phyloP scores from a whole-genome alignment of 2,113 vertebrate genomes.

The Pionites leucogaster region DNA sequence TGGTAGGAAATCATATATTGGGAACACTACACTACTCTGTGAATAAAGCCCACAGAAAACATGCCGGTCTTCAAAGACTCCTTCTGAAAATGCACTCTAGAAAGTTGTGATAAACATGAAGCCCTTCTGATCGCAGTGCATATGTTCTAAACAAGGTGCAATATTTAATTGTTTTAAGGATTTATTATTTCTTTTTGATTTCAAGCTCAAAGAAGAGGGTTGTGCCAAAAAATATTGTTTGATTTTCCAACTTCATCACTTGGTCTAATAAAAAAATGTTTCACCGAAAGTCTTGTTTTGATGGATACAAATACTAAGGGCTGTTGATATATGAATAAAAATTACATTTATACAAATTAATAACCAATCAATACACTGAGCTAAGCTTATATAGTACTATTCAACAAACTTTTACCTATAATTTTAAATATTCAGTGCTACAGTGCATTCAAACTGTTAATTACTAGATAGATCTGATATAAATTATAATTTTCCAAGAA shows the following conservation, averaged over 20 bases:
- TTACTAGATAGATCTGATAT: not conserved
- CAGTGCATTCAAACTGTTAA: not conserved
- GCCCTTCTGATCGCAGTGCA: not conserved
- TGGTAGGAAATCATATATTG: not conserved
- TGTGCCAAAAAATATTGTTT: not conserved
- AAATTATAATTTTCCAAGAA: not conserved
- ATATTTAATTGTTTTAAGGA: not conserved
- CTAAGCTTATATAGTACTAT: not conserved
- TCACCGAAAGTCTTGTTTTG: not conserved
- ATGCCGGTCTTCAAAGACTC: not conserved
- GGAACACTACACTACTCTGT: not conserved
- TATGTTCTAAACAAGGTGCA: not conserved
- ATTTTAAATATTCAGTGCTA: not conserved
- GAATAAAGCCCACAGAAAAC: not conserved
- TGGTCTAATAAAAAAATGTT: not conserved
- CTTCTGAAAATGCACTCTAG: not conserved
- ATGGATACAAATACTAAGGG: not conserved
- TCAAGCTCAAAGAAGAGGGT: not conserved
- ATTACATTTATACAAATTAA: not conserved
- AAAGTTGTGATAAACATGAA: not conserved
- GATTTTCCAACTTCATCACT: not conserved
- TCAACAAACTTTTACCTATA: not conserved
- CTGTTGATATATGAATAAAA: not conserved
- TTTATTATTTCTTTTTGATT: not conserved
- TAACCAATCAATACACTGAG: not conserved